Conservation (phyloP, 2,888 invertebrate genomes). For the Ommatoiulus sabulosus region DNA sequence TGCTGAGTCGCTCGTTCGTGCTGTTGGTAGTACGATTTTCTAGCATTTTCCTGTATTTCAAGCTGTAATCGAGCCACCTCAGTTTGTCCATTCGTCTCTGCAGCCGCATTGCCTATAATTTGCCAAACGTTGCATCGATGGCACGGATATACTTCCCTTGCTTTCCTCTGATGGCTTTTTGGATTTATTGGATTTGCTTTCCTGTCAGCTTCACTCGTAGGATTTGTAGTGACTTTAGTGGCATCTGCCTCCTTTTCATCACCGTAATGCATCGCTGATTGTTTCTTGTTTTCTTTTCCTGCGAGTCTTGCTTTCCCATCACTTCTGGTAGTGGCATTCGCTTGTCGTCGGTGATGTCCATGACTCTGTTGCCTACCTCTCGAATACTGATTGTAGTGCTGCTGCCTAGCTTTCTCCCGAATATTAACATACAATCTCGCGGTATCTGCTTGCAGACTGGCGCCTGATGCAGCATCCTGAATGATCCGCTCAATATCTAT, state of each 20-base stretch:
- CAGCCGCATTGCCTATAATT: conserved; percentile 16
- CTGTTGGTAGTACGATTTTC: not conserved
- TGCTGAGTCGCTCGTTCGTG: conserved; percentile 7
- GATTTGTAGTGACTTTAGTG: conserved; percentile 39
- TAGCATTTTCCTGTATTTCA: not conserved
- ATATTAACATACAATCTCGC: not conserved
- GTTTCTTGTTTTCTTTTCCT: conserved; percentile 14
- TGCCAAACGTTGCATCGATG: conserved; percentile 27
- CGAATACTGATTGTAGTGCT: not conserved
- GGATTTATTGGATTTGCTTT: conserved; percentile 43
- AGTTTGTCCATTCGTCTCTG: not conserved
- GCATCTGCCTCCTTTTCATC: conserved; percentile 43
- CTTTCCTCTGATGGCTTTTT: conserved; percentile 35
- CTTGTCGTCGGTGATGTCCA: not conserved
- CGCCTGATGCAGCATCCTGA: not conserved
- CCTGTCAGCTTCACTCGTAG: conserved; percentile 35
- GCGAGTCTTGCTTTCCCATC: not conserved
- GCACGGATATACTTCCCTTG: not conserved
- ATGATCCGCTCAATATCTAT: not conserved
- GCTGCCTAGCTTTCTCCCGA: not conserved
- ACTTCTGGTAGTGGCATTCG: not conserved
- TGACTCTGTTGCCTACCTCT: not conserved
- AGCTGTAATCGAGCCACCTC: not conserved
- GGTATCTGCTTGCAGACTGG: not conserved
- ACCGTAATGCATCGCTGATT: conserved; percentile 40